Conservation (phyloP, 2,113 vertebrate species). For the Perca schrenkii region DNA sequence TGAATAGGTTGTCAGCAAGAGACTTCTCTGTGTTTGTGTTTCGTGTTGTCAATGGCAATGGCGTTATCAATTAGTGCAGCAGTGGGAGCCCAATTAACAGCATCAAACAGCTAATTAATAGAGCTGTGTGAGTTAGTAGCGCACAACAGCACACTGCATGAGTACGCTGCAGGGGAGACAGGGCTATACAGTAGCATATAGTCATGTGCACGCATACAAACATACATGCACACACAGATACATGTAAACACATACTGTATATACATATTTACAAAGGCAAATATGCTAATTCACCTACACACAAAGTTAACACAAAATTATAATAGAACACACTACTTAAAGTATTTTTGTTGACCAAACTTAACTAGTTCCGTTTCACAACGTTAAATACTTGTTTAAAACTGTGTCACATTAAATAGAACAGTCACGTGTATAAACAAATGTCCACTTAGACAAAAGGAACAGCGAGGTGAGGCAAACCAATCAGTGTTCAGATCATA, state of each 20-base stretch:
- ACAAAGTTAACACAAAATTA: neutral
- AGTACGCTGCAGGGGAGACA: constrained; percentile 44
- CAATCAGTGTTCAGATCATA: neutral
- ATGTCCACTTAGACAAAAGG: neutral
- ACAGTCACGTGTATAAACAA: too few species aligned
- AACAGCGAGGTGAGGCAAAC: neutral
- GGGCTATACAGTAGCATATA: constrained; percentile 20
- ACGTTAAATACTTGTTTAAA: too few species aligned
- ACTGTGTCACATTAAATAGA: too few species aligned
- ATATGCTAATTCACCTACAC: neutral
- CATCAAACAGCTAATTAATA: constrained; percentile 90
- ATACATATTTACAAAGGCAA: neutral
- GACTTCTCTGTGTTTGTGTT: constrained; percentile 80
- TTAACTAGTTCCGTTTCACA: too few species aligned
- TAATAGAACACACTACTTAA: neutral
- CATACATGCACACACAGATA: neutral
- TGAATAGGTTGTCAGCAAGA: constrained; percentile 73
- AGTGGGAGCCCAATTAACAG: constrained; percentile 89
- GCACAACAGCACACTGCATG: constrained; percentile 74
- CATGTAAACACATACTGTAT: constrained; percentile 1
- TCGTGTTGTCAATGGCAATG: constrained; percentile 84
- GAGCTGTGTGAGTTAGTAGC: constrained; percentile 82
- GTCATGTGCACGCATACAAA: neutral
- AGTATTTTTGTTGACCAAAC: too few species aligned
- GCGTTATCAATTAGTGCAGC: constrained; percentile 88